A percentile compares a stretch with the other conserved stretches of the same genome.
phyloP scores from a whole-genome alignment of 2,888 invertebrate genomes.

The Dione juno region DNA sequence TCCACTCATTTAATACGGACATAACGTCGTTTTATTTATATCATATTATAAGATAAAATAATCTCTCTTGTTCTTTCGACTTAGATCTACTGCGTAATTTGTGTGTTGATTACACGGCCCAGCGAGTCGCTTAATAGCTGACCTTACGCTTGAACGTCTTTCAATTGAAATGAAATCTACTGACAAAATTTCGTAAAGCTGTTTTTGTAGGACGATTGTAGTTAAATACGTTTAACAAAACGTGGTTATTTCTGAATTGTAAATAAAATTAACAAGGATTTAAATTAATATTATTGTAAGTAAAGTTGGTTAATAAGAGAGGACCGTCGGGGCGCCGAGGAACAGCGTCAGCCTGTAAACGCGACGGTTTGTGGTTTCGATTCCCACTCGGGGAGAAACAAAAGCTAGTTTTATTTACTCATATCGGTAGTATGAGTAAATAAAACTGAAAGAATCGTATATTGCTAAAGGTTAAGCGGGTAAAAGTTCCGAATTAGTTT shows the following conservation, averaged over 20 bases:
- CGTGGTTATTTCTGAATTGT: neutral
- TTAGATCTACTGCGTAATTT: conserved; percentile 22
- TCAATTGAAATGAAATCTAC: conserved; percentile 31
- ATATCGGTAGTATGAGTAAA: no score
- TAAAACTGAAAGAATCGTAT: no score
- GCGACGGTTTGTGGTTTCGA: no score
- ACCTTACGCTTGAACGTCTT: conserved; percentile 34
- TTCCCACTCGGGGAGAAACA: no score
- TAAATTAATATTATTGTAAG: no score
- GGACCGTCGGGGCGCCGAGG: no score
- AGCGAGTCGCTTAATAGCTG: conserved; percentile 28
- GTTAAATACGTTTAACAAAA: neutral
- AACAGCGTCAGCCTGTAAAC: no score
- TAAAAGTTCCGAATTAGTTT: no score
- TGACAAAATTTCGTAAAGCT: conserved; percentile 16
- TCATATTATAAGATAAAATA: neutral
- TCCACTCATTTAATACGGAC: neutral
- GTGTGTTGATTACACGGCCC: conserved; percentile 30
- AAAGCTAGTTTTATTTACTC: no score
- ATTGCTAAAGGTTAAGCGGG: no score
- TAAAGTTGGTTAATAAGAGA: no score
- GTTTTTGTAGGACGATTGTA: conserved; percentile 11
- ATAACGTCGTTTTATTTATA: neutral
- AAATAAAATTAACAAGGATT: neutral
- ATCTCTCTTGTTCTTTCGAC: neutral